Conservation (phyloP, 2,888 invertebrate species). For the Drosophila longiperda region DNA sequence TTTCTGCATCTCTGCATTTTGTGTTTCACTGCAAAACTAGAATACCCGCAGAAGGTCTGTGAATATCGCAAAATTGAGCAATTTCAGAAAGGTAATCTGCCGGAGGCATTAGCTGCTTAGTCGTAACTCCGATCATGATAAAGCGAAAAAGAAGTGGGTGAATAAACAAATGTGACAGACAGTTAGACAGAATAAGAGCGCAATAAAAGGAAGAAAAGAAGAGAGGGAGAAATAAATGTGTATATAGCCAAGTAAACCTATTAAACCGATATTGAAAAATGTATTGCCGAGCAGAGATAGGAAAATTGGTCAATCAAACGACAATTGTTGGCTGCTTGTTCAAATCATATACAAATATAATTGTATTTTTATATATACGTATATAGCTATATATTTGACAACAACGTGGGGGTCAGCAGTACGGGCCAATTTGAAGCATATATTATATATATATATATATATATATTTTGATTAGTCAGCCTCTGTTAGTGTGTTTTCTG, state of each 20-base stretch:
- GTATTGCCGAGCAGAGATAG: conserved; percentile 40
- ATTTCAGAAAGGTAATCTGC: not conserved
- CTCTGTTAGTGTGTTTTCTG: conserved; percentile 45
- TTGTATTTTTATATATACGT: conserved; percentile 8
- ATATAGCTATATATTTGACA: conserved; percentile 52
- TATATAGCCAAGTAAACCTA: conserved; percentile 4
- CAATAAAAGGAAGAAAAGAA: conserved; percentile 6
- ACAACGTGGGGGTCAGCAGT: conserved; percentile 52
- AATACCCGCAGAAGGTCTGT: not conserved
- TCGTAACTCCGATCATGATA: conserved; percentile 16
- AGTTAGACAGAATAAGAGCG: conserved; percentile 21
- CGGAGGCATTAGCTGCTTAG: conserved; percentile 26
- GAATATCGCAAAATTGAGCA: not conserved
- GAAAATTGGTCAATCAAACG: conserved; percentile 77
- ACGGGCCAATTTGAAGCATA: conserved; percentile 23
- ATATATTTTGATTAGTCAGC: conserved; percentile 49
- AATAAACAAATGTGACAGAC: conserved; percentile 23
- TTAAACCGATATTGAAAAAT: conserved; percentile 50
- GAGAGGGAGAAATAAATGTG: not conserved
- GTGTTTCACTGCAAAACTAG: not conserved
- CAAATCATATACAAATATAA: conserved; percentile 8
- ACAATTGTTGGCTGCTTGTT: conserved; percentile 69
- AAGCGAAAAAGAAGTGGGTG: conserved; percentile 25
- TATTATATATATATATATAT: not conserved
- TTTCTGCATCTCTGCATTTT: not conserved